phyloP scores from a whole-genome alignment of 2,797 vertebrate species.

The Betta splendens region DNA sequence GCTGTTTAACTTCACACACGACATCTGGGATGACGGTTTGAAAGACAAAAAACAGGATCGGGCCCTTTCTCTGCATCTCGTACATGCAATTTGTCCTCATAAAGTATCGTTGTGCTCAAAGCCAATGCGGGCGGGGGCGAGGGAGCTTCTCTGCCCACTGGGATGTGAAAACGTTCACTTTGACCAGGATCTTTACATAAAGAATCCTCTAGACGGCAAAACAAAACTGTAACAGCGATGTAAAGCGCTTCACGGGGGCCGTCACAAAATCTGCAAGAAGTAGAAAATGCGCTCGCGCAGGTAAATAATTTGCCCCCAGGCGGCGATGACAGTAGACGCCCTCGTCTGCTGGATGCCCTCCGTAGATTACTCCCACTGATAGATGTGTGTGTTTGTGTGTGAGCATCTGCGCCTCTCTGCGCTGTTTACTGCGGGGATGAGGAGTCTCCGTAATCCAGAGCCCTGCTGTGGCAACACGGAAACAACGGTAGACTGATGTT shows the following conservation, averaged over 20 bases:
- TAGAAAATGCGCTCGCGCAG: slow-evolving; percentile 10
- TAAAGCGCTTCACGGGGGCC: not conserved
- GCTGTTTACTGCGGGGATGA: slow-evolving; percentile 70
- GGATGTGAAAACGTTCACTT: slow-evolving; percentile 35
- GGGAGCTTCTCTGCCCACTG: slow-evolving; percentile 53
- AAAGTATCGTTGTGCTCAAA: slow-evolving; percentile 56
- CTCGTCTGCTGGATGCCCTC: slow-evolving; percentile 61
- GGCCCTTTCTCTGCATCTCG: slow-evolving; percentile 46
- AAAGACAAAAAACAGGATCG: slow-evolving; percentile 23
- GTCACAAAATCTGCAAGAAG: not conserved
- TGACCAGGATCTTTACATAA: not conserved
- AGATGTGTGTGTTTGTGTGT: slow-evolving; percentile 59
- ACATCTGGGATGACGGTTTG: slow-evolving; percentile 19
- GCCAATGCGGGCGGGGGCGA: slow-evolving; percentile 44
- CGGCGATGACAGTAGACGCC: slow-evolving; percentile 39
- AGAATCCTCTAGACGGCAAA: not conserved
- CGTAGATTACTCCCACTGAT: slow-evolving; percentile 56
- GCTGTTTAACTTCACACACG: slow-evolving; percentile 64
- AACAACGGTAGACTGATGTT: slow-evolving; percentile 46
- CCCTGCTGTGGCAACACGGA: slow-evolving; percentile 64
- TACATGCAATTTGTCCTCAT: slow-evolving; percentile 20
- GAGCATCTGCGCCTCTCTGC: slow-evolving; percentile 60
- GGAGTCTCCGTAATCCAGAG: slow-evolving; percentile 66
- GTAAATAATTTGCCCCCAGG: slow-evolving; percentile 40
- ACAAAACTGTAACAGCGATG: not conserved